phyloP scores from a whole-genome alignment of 2,797 vertebrate genomes.

The Macrochelys suwanniensis region DNA sequence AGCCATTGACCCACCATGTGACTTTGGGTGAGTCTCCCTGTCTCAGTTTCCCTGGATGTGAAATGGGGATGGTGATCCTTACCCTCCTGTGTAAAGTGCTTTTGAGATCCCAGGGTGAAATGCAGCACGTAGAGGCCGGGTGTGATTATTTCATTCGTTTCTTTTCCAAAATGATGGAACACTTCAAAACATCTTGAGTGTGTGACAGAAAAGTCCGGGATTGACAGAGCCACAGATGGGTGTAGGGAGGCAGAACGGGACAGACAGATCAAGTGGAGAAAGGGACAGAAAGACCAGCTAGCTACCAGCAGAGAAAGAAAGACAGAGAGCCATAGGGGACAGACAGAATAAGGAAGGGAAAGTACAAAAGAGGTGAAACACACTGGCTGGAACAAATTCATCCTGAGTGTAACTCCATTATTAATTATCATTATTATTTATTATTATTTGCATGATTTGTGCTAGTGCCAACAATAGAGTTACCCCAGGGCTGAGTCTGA shows the following conservation, averaged over 20 bases:
- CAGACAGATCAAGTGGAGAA: neutral
- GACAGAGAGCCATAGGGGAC: neutral
- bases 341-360: neutral
- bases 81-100: neutral
- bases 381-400: neutral
- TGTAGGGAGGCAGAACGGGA: neutral
- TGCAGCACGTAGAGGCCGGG: neutral
- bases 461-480: neutral
- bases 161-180: neutral
- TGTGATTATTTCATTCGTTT: neutral
- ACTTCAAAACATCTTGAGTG: neutral
- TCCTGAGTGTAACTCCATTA: neutral
- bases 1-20: neutral
- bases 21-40: neutral
- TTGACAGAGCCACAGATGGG: neutral
- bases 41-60: neutral
- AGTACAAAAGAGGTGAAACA: neutral
- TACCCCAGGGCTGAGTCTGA: fast-evolving
- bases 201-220: neutral
- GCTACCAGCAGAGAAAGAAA: neutral
- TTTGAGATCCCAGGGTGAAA: neutral
- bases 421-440: neutral
- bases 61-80: neutral
- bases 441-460: neutral
- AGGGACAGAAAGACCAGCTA: neutral